Evolutionary conservation across 2,888 invertebrate genomes (phyloP), one percentile per base, ranked within the genome.

Genomic region (Mimumesa dahlbomi): DNA sequence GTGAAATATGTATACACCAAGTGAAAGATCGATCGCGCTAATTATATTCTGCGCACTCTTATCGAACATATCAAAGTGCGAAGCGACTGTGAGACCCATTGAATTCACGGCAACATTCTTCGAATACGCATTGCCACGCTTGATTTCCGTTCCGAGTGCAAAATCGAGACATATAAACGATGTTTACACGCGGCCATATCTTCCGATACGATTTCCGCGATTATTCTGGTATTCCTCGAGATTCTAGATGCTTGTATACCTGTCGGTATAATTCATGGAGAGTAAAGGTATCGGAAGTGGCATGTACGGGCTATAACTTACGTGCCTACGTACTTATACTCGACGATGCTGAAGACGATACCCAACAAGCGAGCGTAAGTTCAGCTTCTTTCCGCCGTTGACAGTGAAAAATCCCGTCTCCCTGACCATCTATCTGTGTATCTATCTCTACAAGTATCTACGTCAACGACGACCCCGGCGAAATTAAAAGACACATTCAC

Each of bases 201-300:
- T 21, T 21, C 11, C 43, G 43, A 45, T 45, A 45, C 43, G 43
- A 45, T 45, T 45, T 45, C 43, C 43, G n/a, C 19, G 43, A 45
- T 45, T 45, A 45, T 45, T 22, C 22, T 45, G 13, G 21, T 22
- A 45, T 45, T 22, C 21, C 43, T 45, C 22, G 43, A 11, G 43
- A 45, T 22, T 22, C 43, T 45, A 22, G 21, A 21, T 21, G 22
- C 43, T 13, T 21, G 43, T n/a, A n/a, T 19, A 45, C 21, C 6
- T 21, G 43, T n/a, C 43, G 21, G n/a, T 19, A 45, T 45, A 45
- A 45, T 13, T 45, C 43, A 45, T 6, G 21, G 11, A 21, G 34
- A n/a, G 34, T 34, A 34, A 34, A 34, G 34, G 34, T 21, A 45
- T 22, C 43, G 43, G 43, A 45, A 45, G 43, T n/a, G 9, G 34